Base-by-base conservation (phyloP, 1,140 invertebrate genomes). In the Trachymyrmex septentrionalis region DNA sequence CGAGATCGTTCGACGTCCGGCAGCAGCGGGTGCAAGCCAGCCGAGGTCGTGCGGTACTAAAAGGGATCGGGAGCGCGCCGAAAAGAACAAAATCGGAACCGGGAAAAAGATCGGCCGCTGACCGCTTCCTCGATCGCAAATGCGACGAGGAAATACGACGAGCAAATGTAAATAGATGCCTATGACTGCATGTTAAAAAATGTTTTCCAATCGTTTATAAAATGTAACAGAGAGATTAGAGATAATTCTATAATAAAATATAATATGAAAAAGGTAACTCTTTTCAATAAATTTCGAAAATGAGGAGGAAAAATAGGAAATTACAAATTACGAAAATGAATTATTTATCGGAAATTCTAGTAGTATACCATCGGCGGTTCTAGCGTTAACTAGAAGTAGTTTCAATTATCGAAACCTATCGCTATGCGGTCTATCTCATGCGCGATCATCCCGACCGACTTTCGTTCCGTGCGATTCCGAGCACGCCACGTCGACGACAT, bases 21-120 rank as follows among this genome's bases (percentile, higher is more conserved):
- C 81, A 86, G 57, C 87, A 87, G 61, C 87, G 64, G 85, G 88
- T 90, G 77, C 72, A 44, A 53, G 55, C 84, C 53, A 53, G 30
- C 19, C 53, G 48, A 30, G 30, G 63, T 61, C 44, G 44, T 48
- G 61, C 57, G 61, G 30, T 44, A 61, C 48, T 57, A 38, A 57
- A 81, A 81, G 66, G 50, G 66, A 57, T 81, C 50, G 66, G 78
- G 50, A 44, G 64, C 30, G 78, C 64, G 50, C 16, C 34, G 59
- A 38, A 55, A 57, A 71, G 57, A 73, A n/a, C n/a, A n/a, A 30
- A 73, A 71, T 24, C 57, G 78, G 44, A 57, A 81, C 66, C 50
- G 66, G 78, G 66, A 72, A 59, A 59, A 72, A 78, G 66, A 34
- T 81, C 44, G 78, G 44, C 38, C 24, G 44, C 21, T 34, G 24